Base-by-base conservation (phyloP, 2,797 vertebrate species). In the Chelmon rostratus region DNA sequence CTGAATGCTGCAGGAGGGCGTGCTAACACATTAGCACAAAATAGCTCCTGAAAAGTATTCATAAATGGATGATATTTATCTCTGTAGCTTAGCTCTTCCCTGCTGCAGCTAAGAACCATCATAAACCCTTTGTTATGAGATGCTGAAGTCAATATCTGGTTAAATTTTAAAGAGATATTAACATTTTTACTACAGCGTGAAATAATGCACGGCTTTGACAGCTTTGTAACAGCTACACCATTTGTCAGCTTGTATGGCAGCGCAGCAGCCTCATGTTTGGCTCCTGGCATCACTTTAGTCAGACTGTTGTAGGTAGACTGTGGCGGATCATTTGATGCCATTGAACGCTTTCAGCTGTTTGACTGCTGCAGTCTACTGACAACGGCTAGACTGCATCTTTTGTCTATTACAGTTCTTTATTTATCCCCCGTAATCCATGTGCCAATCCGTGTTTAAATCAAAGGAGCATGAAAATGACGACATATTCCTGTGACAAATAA, bases 281-380 rank as follows among this genome's bases (percentile, higher is more conserved):
- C 53, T 72, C 10, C 53, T 78, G 78, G 73, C 68, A 52, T n/a
- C 47, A 8, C 50, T 74, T 82, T 33, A 61, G 38, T 77, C 46
- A 33, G 28, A 56, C 53, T 8, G 0, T 28, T 79, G 16, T 53
- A 58, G 61, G 66, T 40, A 44, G 57, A 25, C 66, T 37, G 44
- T 37, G 49, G 16, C 0, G 0, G 64, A 37, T 76, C 16, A 33
- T 75, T 54, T 72, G 5, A 42, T 15, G 38, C 38, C 38, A 4
- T 19, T 73, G 70, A 73, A 47, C 50, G 74, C 49, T 80, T 80
- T 69, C 64, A 73, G 74, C 70, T 72, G 69, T 77, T 67, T 63
- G n/a, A 65, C 58, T 56, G 53, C 50, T 68, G 9, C 71, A 40
- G 47, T 71, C 49, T 52, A 21, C 68, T 28, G 47, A 64, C 58